phyloP scores from a whole-genome alignment of 1,140 invertebrate genomes.

The Diachasma alloeum region DNA sequence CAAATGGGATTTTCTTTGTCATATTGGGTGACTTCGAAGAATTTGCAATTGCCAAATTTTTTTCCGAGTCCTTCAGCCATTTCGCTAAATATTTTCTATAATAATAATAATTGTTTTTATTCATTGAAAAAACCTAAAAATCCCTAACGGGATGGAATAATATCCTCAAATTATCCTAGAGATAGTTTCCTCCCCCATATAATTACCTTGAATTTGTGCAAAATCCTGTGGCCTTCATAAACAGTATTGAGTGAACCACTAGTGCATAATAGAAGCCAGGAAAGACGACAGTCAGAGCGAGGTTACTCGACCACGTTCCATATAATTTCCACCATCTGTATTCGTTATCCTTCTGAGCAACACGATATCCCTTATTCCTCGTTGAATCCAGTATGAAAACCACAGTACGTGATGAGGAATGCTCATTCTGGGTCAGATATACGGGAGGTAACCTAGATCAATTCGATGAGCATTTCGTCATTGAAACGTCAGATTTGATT shows the following conservation, averaged over 20 bases:
- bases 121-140: no score
- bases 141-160: no score
- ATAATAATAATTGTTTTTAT: no score
- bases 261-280: neutral
- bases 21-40: no score
- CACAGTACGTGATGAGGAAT: conserved; percentile 1
- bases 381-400: neutral
- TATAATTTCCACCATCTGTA: neutral
- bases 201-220: neutral
- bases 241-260: neutral
- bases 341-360: neutral
- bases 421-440: conserved; percentile 2
- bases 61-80: no score
- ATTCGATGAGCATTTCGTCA: conserved; percentile 6
- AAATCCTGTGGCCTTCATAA: neutral
- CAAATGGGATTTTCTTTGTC: no score
- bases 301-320: neutral
- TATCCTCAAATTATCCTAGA: no score
- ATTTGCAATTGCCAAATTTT: no score
- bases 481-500: conserved; percentile 3
- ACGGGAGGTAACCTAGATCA: neutral
- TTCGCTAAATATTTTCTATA: no score
- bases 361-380: neutral
- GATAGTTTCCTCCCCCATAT: neutral
- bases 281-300: neutral